Evolutionary conservation across 2,113 vertebrate species (phyloP).

Genomic region (Aegypius monachus): DNA sequence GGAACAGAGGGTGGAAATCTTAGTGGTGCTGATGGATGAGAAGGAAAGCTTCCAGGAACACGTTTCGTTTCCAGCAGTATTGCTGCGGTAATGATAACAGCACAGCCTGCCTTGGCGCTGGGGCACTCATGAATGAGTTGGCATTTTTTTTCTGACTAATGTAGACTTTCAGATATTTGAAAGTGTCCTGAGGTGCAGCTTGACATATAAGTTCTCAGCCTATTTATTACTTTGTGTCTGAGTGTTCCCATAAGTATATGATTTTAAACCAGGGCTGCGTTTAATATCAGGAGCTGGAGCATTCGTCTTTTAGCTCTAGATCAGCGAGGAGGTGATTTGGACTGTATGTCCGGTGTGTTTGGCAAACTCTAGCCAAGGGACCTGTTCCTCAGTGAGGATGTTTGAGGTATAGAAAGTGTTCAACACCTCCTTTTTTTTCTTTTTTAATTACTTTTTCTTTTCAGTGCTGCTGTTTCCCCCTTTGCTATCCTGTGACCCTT

Average conservation of each 20-base stretch:
- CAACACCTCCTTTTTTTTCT: background rate
- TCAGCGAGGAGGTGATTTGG: background rate
- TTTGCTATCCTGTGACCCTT: background rate
- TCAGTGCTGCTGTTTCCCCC: background rate
- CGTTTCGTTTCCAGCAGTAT: background rate
- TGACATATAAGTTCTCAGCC: background rate
- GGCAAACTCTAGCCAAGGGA: background rate
- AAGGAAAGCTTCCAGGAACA: background rate
- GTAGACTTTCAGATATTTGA: slow-evolving; percentile 35
- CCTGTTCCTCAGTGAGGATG: background rate
- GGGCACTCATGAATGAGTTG: slow-evolving; percentile 29
- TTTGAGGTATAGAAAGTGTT: background rate
- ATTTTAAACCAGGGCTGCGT: background rate
- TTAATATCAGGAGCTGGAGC: background rate
- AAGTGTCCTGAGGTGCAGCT: slow-evolving; percentile 24
- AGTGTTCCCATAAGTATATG: background rate
- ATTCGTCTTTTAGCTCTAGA: background rate
- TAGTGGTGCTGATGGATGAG: background rate
- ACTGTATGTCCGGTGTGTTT: background rate
- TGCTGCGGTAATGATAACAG: background rate
- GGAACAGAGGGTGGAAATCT: background rate
- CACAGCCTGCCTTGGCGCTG: background rate
- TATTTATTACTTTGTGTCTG: slow-evolving; percentile 15
- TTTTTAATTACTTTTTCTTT: background rate
- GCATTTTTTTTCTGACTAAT: slow-evolving; percentile 5